A percentile compares a stretch with the other conserved stretches of the same genome.
These are phyloP conservation scores for Volucella zonaria DNA, from an alignment of 2,888 invertebrate genomes.

Conservation along the genomic window DNA sequence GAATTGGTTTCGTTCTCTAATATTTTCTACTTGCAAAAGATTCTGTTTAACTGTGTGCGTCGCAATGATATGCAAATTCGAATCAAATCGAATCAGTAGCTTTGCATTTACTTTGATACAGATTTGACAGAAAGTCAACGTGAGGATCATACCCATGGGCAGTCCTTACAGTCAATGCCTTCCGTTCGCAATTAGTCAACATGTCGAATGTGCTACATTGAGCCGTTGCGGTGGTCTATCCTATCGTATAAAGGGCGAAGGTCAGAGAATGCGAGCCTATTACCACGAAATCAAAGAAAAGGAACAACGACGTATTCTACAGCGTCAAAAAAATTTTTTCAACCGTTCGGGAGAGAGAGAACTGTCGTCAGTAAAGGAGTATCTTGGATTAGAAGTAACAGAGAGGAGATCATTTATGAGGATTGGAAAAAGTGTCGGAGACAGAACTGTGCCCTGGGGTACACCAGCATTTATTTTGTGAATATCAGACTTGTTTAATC, in stretches of 20 bases:
- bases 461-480: too few species aligned
- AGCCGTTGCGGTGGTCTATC: constrained; percentile 91
- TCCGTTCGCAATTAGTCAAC: constrained; percentile 95
- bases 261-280: constrained; percentile 89
- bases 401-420: too few species aligned
- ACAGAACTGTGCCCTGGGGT: too few species aligned
- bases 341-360: too few species aligned
- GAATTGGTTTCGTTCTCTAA: constrained; percentile 94
- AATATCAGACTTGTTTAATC: too few species aligned
- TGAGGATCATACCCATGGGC: constrained; percentile 96
- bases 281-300: constrained; percentile 92
- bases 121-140: constrained; percentile 95
- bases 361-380: too few species aligned
- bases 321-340: constrained; percentile 96
- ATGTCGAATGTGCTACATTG: constrained; percentile 93
- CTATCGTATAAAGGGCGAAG: constrained; percentile 89
- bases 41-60: constrained; percentile 96
- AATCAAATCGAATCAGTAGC: constrained; percentile 90
- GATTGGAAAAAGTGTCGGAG: too few species aligned
- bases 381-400: too few species aligned
- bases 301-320: constrained; percentile 95
- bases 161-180: constrained; percentile 95
- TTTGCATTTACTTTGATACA: constrained; percentile 96
- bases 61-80: constrained; percentile 98
- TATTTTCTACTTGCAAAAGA: constrained; percentile 93